These are phyloP conservation scores for Pelodiscus sinensis DNA, from an alignment of 2,113 vertebrate genomes.

Conservation along the genomic window DNA sequence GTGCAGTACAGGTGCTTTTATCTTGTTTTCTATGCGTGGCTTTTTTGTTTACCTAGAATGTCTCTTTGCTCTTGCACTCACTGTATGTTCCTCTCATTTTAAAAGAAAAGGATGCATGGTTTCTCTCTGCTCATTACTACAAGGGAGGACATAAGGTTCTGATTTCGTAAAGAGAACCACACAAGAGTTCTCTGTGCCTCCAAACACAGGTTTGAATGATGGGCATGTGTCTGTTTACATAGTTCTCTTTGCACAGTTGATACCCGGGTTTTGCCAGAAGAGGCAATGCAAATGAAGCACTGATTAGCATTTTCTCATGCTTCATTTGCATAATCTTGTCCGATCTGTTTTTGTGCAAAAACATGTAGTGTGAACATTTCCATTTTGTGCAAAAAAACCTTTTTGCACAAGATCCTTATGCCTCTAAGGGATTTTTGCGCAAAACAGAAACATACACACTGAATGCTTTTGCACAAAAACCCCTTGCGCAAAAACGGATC, in stretches of 20 bases:
- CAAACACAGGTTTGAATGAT: not conserved
- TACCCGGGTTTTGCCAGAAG: no score
- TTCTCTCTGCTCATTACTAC: not conserved
- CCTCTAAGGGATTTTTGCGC: no score
- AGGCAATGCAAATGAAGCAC: no score
- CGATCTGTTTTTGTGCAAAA: no score
- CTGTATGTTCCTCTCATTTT: not conserved
- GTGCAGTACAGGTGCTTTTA: not conserved
- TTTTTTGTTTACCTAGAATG: not conserved
- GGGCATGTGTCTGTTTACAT: not conserved
- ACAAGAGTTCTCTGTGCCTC: not conserved
- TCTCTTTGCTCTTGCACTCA: not conserved
- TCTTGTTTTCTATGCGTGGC: not conserved
- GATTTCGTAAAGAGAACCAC: not conserved
- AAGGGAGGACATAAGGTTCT: not conserved
- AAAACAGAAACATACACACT: no score
- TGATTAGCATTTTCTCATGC: no score
- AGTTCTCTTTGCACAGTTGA: not conserved
- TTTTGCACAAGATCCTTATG: no score
- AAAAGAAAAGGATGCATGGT: fast-evolving
- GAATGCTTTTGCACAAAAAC: no score
- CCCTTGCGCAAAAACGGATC: no score
- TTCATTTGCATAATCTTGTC: no score
- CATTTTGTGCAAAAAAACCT: no score
- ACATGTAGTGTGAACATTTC: no score